These are phyloP conservation scores for Cherax destructor DNA, from an alignment of 1,140 invertebrate genomes.

Conservation along the genomic window DNA sequence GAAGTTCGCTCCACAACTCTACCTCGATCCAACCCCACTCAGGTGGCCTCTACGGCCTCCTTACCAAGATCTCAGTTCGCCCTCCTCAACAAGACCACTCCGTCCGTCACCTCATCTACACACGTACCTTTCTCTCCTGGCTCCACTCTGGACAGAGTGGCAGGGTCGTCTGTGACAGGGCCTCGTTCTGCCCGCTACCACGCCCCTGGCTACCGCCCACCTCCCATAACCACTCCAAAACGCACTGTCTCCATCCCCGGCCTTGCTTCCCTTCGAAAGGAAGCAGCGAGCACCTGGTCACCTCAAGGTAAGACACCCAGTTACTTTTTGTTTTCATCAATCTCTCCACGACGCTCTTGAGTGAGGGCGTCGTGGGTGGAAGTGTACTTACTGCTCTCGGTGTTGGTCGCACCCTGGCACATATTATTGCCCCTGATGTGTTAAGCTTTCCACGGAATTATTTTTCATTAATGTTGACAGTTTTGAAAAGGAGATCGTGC, in stretches of 20 bases:
- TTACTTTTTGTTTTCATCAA: background rate
- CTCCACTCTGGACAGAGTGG: slow-evolving; percentile 43
- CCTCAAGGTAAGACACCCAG: slow-evolving; percentile 68
- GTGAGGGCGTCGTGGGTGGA: background rate
- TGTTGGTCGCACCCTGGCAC: background rate
- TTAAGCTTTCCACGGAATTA: background rate
- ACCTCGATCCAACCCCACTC: slow-evolving; percentile 69
- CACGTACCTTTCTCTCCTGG: slow-evolving; percentile 27
- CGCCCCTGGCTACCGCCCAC: slow-evolving; percentile 84
- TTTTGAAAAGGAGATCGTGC: too few species aligned
- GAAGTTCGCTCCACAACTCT: slow-evolving; percentile 71
- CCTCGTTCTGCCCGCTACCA: slow-evolving; percentile 87
- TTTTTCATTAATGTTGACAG: background rate
- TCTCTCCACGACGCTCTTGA: background rate
- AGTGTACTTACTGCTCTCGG: background rate
- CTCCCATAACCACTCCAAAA: slow-evolving; percentile 64
- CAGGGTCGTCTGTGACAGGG: slow-evolving; percentile 17
- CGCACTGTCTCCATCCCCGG: slow-evolving; percentile 70
- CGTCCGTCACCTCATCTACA: slow-evolving; percentile 54
- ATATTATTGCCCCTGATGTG: background rate
- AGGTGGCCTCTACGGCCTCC: slow-evolving; percentile 66
- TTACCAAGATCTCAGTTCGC: slow-evolving; percentile 67
- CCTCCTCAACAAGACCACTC: slow-evolving; percentile 54
- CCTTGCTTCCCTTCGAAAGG: slow-evolving; percentile 65
- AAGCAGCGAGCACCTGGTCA: slow-evolving; percentile 53